These are phyloP conservation scores for Drosophila antonietae DNA, from an alignment of 2,888 invertebrate genomes.

Conservation along the genomic window DNA sequence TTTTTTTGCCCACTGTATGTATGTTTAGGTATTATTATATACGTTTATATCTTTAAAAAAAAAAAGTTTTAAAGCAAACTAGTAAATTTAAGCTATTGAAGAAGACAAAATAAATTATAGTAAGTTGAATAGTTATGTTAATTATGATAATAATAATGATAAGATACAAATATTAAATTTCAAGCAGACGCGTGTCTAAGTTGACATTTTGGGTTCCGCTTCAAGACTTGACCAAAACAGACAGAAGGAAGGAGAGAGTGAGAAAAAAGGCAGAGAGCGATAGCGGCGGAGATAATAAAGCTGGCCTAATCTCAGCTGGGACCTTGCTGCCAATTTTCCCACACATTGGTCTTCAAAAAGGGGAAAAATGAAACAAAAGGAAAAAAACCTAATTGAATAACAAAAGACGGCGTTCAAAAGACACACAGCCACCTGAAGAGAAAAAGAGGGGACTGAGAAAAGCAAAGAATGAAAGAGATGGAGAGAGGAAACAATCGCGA, in stretches of 20 bases:
- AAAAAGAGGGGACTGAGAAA: not conserved
- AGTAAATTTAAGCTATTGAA: too few species aligned
- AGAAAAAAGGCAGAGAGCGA: not conserved
- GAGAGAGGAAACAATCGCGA: conserved; percentile 18
- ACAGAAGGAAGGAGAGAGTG: not conserved
- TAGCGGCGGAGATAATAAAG: not conserved
- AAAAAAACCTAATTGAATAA: conserved; percentile 60
- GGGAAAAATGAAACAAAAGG: conserved; percentile 1
- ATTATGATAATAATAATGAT: not conserved
- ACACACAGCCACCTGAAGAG: not conserved
- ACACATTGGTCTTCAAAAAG: conserved; percentile 16
- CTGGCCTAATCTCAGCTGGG: conserved; percentile 7
- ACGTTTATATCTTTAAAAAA: not conserved
- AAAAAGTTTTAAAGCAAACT: not conserved
- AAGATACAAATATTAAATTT: not conserved
- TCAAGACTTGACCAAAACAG: conserved; percentile 33
- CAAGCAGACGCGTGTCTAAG: not conserved
- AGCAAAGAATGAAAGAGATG: not conserved
- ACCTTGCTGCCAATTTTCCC: conserved; percentile 11
- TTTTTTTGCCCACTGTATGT: too few species aligned
- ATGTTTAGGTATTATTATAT: not conserved
- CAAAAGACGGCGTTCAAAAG: not conserved
- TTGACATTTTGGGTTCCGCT: conserved; percentile 28
- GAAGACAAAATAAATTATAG: too few species aligned
- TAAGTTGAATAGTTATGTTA: too few species aligned